Base-by-base conservation (phyloP, 1,140 invertebrate species). In the Hycleus phaleratus region DNA sequence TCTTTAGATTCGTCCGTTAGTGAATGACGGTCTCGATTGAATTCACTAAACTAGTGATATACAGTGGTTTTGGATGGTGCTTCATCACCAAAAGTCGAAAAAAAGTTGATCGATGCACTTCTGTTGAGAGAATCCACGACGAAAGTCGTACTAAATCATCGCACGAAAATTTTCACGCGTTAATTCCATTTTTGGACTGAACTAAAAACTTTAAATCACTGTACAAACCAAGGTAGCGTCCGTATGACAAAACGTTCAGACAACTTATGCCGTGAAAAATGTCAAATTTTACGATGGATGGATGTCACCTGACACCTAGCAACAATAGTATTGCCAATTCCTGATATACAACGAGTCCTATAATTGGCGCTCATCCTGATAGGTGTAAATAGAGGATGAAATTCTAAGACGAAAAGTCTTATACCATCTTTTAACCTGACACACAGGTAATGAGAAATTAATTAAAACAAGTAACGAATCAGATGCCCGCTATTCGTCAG, bases 1-100 rank as follows among this genome's bases (percentile, higher is more conserved):
- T 63, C 61, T 24, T 38, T 26, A 63, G 45, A 47, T 60, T 63
- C 59, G 38, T 58, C 59, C 45, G 18, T 38, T 26, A 66, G 52
- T 48, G 54, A 60, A 52, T 3, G 12, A 49, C 59, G 58, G 32
- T 51, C 64, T 58, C 49, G 54, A 58, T 56, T 49, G 51, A 62
- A 58, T 57, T 66, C 58, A 49, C 12, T 46, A 58, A 38, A 58
- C 55, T 49, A 58, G 12, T 47, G 53, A 47, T 61, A 54, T 2
- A 63, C 42, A 52, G 38, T 62, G 51, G 40, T 45, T 38, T 11
- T 9, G 2, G 58, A 56, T 55, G 53, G 59, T 25, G 48, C 62
- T 58, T 58, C 56, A 59, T 51, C 47, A 46, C 43, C 46, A 38
- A 56, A 56, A 47, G 44, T 46, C 39, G 46, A 56, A 47, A 3